Base-by-base conservation (phyloP, 2,888 invertebrate genomes). In the Homarus gammarus region DNA sequence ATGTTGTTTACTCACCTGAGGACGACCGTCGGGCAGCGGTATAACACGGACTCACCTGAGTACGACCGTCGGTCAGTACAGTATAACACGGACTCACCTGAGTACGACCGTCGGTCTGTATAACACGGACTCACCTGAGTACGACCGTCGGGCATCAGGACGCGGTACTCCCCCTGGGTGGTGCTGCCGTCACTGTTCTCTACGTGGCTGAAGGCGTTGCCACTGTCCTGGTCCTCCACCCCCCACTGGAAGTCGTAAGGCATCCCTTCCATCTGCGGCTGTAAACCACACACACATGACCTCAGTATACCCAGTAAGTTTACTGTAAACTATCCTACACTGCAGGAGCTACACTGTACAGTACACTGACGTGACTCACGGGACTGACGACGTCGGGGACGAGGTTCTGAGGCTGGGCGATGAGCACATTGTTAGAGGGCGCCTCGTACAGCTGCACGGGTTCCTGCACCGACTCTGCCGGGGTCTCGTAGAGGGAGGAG, bases 221-320 rank as follows among this genome's bases (percentile, higher is more conserved):
- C 91, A 51, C 83, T 75, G 22, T 91, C 87, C 2, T 18, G 31
- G 82, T 91, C 91, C 27, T 84, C 75, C 2, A 91, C 90, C 49
- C 70, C 90, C 81, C 82, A 91, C 44, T 78, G 38, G 90, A 91
- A 91, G 82, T 90, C 91, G 90, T 91, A 91, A 10, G 91, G 91
- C 91, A 91, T 91, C 5, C 91, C 91, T 68, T 89, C 88, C 84
- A 78, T 79, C 36, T 70, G 56, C 33, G 38, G 84, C n/a, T 36
- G 78, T 51, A 51, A 18, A 18, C 3, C 56, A 49, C 10, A 49
- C 44, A 49, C 44, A 49, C 44, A 10, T 49, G 44, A 49, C 44
- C 44, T n/a, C n/a, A n/a, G n/a, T 44, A 44, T 44, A 44, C n/a
- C n/a, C n/a, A n/a, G n/a, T n/a, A n/a, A n/a, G n/a, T n/a, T n/a